Evolutionary conservation across 2,888 invertebrate species (phyloP), one percentile per base, ranked within the genome.

Genomic region (Ectemnius lituratus): DNA sequence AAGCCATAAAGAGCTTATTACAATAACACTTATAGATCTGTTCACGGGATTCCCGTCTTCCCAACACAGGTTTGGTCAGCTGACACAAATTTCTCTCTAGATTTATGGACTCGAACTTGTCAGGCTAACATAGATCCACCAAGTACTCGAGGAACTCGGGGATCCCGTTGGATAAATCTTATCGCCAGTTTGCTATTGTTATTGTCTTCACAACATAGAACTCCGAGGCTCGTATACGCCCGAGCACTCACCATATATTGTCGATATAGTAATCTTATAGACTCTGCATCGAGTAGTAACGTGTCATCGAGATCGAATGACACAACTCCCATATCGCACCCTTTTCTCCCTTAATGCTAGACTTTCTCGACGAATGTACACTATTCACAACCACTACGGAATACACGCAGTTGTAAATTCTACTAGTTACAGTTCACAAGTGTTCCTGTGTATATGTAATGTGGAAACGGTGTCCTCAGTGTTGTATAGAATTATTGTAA

Each of bases 261-360:
- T 90, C 89, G 78, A 81, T 84, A 85, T 80, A 84, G 62, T 88
- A 88, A 88, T 87, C 23, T 87, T 84, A 88, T 85, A 85, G 77
- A 85, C 72, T 83, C 80, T 80, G 78, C 64, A 73, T 23, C 23
- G 23, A 3, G 23, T 23, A 23, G 23, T 3, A 23, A 2, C 67
- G 76, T 62, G 46, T 63, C 79, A 20, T 49, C 63, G 27, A 23
- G 23, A 68, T 72, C 23, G 62, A 73, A 62, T 60, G 63, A 70
- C 60, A 20, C 23, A 70, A 45, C 57, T 70, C 47, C 11, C 37
- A 6, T 11, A 37, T 37, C 8, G 5, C 8, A 1, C 37, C 1
- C 8, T 2, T 1, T 11, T 8, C 11, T 11, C 37, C 37, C 37
- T 37, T 37, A 37, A 37, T 11, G 11, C 11, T 37, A 37, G 37